Percentiles rank a stretch among this genome's conserved stretches.
These are phyloP conservation scores for Salvator merianae DNA, from an alignment of 2,113 vertebrate species.

Conservation along the genomic window DNA sequence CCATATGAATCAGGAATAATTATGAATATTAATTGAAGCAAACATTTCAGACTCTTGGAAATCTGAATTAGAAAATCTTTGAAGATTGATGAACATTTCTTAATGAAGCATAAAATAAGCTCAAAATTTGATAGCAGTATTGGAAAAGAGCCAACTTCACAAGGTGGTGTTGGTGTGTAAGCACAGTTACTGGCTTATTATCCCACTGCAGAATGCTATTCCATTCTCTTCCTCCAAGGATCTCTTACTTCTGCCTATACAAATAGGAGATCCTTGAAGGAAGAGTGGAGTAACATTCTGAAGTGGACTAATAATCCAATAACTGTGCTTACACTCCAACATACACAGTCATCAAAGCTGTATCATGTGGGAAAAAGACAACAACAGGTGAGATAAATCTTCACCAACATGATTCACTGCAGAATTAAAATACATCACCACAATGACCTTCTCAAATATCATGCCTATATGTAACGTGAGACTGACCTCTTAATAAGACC, in stretches of 20 bases:
- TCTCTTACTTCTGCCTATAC: not conserved
- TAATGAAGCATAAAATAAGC: conserved; percentile 24
- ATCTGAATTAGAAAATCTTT: conserved; percentile 9
- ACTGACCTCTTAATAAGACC: not conserved
- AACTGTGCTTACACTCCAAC: too few relatives aligned
- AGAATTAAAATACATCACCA: not conserved
- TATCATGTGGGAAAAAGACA: not conserved
- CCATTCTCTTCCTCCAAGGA: not conserved
- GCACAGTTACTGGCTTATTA: not conserved
- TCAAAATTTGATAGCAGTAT: conserved; percentile 5
- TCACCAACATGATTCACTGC: too few relatives aligned
- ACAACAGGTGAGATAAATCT: not conserved
- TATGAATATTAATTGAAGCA: conserved; percentile 31
- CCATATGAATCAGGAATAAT: conserved; percentile 32
- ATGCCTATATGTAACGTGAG: not conserved
- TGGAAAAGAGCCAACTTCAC: not conserved
- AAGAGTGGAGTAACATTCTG: too few relatives aligned
- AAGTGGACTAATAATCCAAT: too few relatives aligned
- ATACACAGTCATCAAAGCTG: too few relatives aligned
- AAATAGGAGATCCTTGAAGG: not conserved
- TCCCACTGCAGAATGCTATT: too few relatives aligned
- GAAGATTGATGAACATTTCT: conserved; percentile 26
- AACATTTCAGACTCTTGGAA: conserved; percentile 20
- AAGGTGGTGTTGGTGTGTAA: not conserved
- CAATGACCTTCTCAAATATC: not conserved